Evolutionary conservation across 2,113 vertebrate genomes (phyloP).

Genomic region (Phrynosoma platyrhinos): DNA sequence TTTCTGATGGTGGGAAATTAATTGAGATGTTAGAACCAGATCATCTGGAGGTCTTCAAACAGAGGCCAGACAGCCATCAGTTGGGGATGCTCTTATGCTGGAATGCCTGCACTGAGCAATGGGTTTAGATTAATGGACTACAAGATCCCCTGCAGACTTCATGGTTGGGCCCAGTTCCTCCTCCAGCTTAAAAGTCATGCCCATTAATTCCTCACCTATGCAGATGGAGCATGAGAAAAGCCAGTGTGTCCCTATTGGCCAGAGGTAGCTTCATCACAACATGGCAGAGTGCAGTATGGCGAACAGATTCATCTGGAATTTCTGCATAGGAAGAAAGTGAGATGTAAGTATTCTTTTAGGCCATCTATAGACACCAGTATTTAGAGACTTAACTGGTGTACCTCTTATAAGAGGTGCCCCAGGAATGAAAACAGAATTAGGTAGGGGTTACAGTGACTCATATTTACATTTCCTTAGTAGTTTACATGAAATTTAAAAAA

Average conservation of each 20-base stretch:
- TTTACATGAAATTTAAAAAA: background rate
- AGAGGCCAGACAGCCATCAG: fast-evolving
- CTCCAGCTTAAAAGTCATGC: background rate
- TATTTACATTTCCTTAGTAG: too few relatives aligned
- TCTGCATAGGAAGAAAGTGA: slow-evolving; percentile 63
- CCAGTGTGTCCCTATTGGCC: slow-evolving; percentile 84
- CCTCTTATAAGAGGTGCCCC: background rate
- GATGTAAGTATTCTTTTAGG: background rate
- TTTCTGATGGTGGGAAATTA: too few relatives aligned
- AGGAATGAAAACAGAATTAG: background rate
- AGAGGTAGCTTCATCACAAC: slow-evolving; percentile 80
- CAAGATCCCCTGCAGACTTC: background rate
- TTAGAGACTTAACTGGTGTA: background rate
- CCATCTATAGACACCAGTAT: too few relatives aligned
- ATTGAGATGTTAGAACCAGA: too few relatives aligned
- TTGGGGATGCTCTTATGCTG: background rate
- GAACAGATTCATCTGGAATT: slow-evolving; percentile 70
- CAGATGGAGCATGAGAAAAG: slow-evolving; percentile 84
- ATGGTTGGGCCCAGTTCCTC: background rate
- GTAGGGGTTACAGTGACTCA: background rate
- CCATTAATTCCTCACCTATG: slow-evolving; percentile 72
- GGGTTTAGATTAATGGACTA: background rate
- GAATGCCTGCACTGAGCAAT: background rate
- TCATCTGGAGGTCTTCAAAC: background rate
- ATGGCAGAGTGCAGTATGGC: slow-evolving; percentile 68